Evolutionary conservation across 2,113 vertebrate genomes (phyloP), one percentile per base, ranked within the genome.

Genomic region (Dendrocopos noguchii): DNA sequence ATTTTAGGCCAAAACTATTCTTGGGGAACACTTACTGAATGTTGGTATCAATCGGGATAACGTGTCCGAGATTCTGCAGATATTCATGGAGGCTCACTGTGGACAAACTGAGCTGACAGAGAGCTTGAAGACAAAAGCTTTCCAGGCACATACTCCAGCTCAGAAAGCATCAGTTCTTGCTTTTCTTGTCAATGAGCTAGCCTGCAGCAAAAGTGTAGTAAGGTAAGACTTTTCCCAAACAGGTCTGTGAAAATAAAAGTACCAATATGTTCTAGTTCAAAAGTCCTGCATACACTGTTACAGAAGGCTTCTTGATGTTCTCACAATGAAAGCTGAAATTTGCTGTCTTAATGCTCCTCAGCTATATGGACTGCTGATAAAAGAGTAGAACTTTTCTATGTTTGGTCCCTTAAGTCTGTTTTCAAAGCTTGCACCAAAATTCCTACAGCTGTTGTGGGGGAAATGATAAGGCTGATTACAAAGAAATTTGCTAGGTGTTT

Each of bases 51-150:
- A 99, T 97, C 95, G 97, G 74, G 98, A 99, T 96, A 99, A 99
- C 29, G 99, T 99, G 70, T 99, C 99, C 1, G 99, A 99, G 98
- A 98, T 99, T 94, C 98, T 99, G 95, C 99, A 99, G 94, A 98
- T 99, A 90, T 99, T 98, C 97, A 98, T 99, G 99, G 98, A 99
- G 85, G 98, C 97, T 47, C 98, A 99, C 57, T 98, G 98, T 96
- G 98, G 98, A 74, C 98, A 98, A 87, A 98, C 98, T 4, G 98
- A 98, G 52, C 97, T 98, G 91, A 98, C 98, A 2, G 97, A 98
- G 93, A 99, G 99, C 94, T 97, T 99, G 89, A 99, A 98, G 96
- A 99, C 99, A 44, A 99, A 98, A 96, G 98, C 98, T 71, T 99
- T 99, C 94, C 98, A 99, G 97, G 99, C 99, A 19, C 99, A 99